Conservation (phyloP, 1,140 invertebrate genomes). For the Globodera ellingtonae region DNA sequence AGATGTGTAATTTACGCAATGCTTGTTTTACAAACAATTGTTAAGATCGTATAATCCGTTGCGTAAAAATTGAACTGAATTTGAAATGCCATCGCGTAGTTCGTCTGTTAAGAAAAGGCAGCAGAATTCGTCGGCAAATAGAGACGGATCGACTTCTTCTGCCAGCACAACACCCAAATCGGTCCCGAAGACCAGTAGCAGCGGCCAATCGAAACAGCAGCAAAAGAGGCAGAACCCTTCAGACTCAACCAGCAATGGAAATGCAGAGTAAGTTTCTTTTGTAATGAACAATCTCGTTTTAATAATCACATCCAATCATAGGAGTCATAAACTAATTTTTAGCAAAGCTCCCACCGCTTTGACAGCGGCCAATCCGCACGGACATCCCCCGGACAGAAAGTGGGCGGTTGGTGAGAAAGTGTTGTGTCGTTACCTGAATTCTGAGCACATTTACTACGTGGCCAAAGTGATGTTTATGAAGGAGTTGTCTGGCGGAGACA, state of each 20-base stretch:
- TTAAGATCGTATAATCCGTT: not conserved
- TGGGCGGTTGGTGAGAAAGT: slow-evolving; percentile 29
- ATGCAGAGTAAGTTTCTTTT: not conserved
- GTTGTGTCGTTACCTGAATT: slow-evolving; percentile 34
- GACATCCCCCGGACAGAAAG: slow-evolving; percentile 18
- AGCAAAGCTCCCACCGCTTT: slow-evolving; percentile 4
- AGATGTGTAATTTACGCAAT: too few species aligned
- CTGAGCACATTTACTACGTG: slow-evolving; percentile 36
- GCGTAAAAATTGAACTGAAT: too few species aligned
- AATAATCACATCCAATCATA: not conserved
- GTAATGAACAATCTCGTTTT: too few species aligned
- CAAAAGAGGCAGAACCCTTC: not conserved
- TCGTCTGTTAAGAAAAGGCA: slow-evolving; percentile 1
- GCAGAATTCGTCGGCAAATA: not conserved
- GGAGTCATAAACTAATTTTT: too few species aligned
- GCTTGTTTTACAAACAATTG: too few species aligned
- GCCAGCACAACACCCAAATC: not conserved
- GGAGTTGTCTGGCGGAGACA: slow-evolving; percentile 28
- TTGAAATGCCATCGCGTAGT: slow-evolving; percentile 15
- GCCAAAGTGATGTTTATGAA: slow-evolving; percentile 37
- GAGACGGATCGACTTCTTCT: slow-evolving; percentile 2
- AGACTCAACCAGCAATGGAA: slow-evolving; percentile 1
- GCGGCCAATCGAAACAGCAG: not conserved
- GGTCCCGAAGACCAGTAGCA: not conserved
- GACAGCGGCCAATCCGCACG: not conserved